Base-by-base conservation (phyloP, 2,888 invertebrate genomes). In the Miltochrista miniata region DNA sequence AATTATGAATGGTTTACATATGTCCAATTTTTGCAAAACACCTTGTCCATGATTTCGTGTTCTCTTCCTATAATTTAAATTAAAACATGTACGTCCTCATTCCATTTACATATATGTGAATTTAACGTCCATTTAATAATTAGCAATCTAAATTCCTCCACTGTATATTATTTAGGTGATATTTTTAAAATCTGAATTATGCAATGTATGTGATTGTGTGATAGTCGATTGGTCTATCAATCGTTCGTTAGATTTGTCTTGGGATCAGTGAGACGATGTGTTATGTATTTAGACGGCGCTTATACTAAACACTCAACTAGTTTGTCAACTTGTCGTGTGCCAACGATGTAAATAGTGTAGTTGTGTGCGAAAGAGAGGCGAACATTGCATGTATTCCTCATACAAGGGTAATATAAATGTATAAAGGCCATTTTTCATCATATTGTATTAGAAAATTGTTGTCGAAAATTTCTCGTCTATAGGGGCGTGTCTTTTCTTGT, bases 101-200 rank as follows among this genome's bases (percentile, higher is more conserved):
- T 67, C 58, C 48, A 55, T 63, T 59, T 79, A 24, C 18, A 30
- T 34, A 34, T 72, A 9, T 24, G 18, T 81, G 78, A 83, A 81
- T 83, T n/a, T n/a, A n/a, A n/a, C 85, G 89, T 89, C 89, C 88
- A 88, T 85, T 85, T 83, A 85, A 72, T 74, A 75, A 79, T 85
- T 79, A 84, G 78, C 79, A 70, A 61, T 74, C 67, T 59, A 64
- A 76, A 85, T 90, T 90, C 88, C 90, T 90, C 88, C 81, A 83
- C 89, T 90, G 89, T 90, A 87, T 89, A 87, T 83, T 79, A 76
- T 79, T 79, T 83, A 83, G 78, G 75, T 72, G 51, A 70, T 81
- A 76, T 76, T 76, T 61, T 73, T 70, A 72, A 31, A 68, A 68
- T 65, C 70, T 75, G 81, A 78, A 70, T 76, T 61, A 70, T 76